Base-by-base conservation (phyloP, 2,113 vertebrate genomes). In the Chlorocebus sabaeus region DNA sequence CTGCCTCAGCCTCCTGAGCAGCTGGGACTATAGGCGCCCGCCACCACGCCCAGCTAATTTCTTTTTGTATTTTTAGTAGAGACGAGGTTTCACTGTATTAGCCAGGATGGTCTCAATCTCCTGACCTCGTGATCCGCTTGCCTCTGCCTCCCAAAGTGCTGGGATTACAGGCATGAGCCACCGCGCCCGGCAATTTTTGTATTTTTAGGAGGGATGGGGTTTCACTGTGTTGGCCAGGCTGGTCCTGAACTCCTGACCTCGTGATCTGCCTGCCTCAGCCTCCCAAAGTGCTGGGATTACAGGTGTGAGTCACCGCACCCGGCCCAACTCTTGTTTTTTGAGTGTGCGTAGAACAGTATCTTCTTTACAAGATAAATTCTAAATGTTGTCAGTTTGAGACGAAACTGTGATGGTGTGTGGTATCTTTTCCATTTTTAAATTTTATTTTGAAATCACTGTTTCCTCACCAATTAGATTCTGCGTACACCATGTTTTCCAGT, bases 371-470 rank as follows among this genome's bases (percentile, higher is more conserved):
- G 82, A 87, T 89, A 89, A 92, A 96, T 73, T 61, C 25, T 43
- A 76, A 96, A 89, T 45, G 32, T 30, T 75, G 52, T 52, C 59
- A 82, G 12, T 86, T 11, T 84, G n/a, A 59, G 59, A 45, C 78
- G 40, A 94, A 75, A 96, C 38, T 0, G 0, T 43, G 79, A 14
- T 80, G n/a, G 18, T 27, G 1, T 48, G 75, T 70, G 20, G 38
- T 38, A 45, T 5, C 35, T 61, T 95, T 89, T 92, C 38, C 35
- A 79, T 80, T 96, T 84, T 80, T 70, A 25, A 45, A 40, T 91
- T 97, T 96, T 96, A 91, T 96, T 95, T 95, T 97, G 92, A 93
- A 97, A 72, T 93, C 8, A 64, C 52, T 13, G 22, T 68, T 92
- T 78, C 90, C 40, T 92, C 48, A 43, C 59, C 79, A 86, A 80